phyloP scores from a whole-genome alignment of 2,888 invertebrate genomes.

The Melanchra persicariae region DNA sequence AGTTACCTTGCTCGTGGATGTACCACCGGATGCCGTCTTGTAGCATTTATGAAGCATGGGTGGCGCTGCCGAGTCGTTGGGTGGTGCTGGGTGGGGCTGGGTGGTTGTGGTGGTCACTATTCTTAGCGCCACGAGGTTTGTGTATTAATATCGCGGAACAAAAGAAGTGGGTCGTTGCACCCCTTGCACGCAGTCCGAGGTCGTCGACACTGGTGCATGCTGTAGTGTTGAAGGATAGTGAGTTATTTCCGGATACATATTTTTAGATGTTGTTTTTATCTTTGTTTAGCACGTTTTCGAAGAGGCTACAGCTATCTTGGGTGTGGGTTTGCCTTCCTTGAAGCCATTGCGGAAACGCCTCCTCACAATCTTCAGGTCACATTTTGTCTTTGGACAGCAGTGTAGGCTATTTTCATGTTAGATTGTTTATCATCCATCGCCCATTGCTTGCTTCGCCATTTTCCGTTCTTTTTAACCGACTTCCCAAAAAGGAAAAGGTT shows the following conservation, averaged over 20 bases:
- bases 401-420: no score
- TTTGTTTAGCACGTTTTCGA: slow-evolving; percentile 83
- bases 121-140: not conserved
- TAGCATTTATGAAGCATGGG: slow-evolving; percentile 17
- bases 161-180: slow-evolving; percentile 10
- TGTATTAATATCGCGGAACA: not conserved
- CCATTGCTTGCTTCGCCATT: no score
- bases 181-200: not conserved
- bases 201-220: not conserved
- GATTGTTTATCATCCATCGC: no score
- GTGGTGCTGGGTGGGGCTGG: not conserved
- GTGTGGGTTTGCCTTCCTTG: slow-evolving; percentile 94
- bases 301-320: slow-evolving; percentile 92
- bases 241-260: no score
- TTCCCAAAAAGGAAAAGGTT: no score
- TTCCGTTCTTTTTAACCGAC: no score
- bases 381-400: not conserved
- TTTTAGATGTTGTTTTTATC: slow-evolving; percentile 72
- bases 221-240: no score
- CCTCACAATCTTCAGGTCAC: slow-evolving; percentile 98
- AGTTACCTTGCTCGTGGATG: not conserved
- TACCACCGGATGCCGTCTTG: not conserved
- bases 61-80: not conserved
- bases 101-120: slow-evolving; percentile 17
- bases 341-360: slow-evolving; percentile 97